Conservation (phyloP, 2,797 vertebrate species). For the Melanotaenia maccullochi region DNA sequence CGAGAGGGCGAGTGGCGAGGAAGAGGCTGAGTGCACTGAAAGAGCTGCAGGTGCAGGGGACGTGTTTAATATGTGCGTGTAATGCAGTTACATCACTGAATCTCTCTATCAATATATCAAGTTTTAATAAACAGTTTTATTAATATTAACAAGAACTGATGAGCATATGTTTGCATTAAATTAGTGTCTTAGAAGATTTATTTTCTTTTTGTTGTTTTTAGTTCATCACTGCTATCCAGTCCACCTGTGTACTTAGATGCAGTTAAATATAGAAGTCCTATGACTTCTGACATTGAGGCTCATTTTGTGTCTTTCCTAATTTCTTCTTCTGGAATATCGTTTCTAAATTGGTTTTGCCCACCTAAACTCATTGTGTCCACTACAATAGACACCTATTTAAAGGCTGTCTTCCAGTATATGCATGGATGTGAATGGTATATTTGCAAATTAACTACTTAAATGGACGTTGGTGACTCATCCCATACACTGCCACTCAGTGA, state of each 20-base stretch:
- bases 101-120: conserved; percentile 19
- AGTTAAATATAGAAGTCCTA: neutral
- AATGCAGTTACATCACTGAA: neutral
- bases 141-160: neutral
- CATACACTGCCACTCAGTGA: too few species aligned
- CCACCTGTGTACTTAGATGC: neutral
- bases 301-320: neutral
- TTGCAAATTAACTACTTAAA: too few species aligned
- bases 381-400: too few species aligned
- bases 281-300: neutral
- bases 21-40: conserved; percentile 30
- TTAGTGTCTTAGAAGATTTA: too few species aligned
- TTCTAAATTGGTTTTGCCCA: too few species aligned
- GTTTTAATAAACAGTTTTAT: neutral
- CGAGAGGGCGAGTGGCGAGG: conserved; percentile 9
- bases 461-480: too few species aligned
- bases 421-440: too few species aligned
- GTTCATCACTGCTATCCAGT: too few species aligned
- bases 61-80: conserved; percentile 10
- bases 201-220: neutral
- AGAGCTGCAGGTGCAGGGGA: conserved; percentile 60
- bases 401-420: too few species aligned
- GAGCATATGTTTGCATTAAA: neutral
- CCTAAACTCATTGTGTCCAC: too few species aligned
- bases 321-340: too few species aligned